Base-by-base conservation (phyloP, 2,888 invertebrate genomes). In the Uloborus plumipes region DNA sequence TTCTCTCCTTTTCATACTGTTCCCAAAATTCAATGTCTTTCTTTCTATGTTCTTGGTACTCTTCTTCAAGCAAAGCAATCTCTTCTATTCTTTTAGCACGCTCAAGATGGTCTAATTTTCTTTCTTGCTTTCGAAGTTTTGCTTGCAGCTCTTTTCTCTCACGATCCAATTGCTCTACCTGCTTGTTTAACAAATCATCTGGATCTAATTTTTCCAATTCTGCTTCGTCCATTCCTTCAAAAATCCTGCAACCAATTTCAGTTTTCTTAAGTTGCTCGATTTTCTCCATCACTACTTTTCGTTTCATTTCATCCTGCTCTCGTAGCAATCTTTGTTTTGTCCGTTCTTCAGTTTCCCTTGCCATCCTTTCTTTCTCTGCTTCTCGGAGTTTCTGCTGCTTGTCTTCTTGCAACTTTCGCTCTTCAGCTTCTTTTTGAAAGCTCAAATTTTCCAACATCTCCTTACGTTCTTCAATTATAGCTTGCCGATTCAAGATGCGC, bases 401-500 rank as follows among this genome's bases (percentile, higher is more conserved):
- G 85, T 91, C 91, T 84, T 92, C 91, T 53, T 87, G 86, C 67
- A 89, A 89, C 61, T 90, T 92, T 9, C 93, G 92, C 88, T 97
- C 97, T 88, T 96, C 95, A 87, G 93, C 89, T 87, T 92, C 92
- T 90, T 88, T 87, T 86, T 88, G 87, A 50, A 88, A 87, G 84
- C 87, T 95, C 84, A 94, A 91, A 79, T 94, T 91, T 89, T 98
- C 98, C 85, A 98, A 94, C 88, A 95, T 95, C 90, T 98, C 98
- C 90, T 99, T 98, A 74, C 98, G 92, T 88, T 97, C 96, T 90
- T 99, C 99, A 87, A 99, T 99, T 88, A 97, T 97, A 91, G 97
- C 95, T 89, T 97, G 95, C 0, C 99, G 92, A 88, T 94, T 94
- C 86, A 99, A 91, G 87, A 99, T 95, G 75, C 94, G 92, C 87